Evolutionary conservation across 2,888 invertebrate species (phyloP).

Genomic region (Rambutsinella grinnellia): DNA sequence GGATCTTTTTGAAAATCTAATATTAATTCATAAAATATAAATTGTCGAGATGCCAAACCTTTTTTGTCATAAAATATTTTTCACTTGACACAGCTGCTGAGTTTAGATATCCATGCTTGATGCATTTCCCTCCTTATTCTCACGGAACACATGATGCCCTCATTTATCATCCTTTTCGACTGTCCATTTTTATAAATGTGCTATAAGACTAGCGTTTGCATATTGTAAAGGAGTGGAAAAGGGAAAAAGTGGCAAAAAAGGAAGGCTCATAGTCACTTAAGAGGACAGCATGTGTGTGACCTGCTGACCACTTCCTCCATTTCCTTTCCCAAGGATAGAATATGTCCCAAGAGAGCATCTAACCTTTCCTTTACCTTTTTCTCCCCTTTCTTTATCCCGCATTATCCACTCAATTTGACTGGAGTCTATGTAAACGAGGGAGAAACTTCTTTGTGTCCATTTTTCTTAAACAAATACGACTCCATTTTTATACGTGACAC

Average conservation of each 20-base stretch:
- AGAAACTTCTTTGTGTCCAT: neutral
- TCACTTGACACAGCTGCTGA: no score
- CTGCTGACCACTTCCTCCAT: conserved; percentile 33
- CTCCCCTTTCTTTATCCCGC: neutral
- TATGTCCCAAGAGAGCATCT: neutral
- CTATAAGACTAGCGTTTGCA: neutral
- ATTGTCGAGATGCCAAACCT: no score
- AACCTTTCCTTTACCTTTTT: neutral
- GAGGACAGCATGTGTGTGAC: conserved; percentile 1
- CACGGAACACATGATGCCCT: conserved; percentile 34
- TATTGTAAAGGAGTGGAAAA: neutral
- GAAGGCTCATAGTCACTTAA: neutral
- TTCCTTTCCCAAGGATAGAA: neutral
- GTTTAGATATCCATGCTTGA: no score
- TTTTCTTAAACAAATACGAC: neutral
- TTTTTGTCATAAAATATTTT: no score
- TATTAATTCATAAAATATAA: no score
- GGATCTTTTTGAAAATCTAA: no score
- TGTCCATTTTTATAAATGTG: neutral
- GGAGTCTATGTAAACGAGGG: neutral
- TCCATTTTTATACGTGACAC: neutral
- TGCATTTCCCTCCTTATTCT: no score
- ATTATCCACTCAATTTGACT: conserved; percentile 5
- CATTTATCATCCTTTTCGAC: conserved; percentile 30
- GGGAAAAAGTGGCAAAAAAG: neutral